phyloP scores from a whole-genome alignment of 2,113 vertebrate species.

The Malaclemys terrapin region DNA sequence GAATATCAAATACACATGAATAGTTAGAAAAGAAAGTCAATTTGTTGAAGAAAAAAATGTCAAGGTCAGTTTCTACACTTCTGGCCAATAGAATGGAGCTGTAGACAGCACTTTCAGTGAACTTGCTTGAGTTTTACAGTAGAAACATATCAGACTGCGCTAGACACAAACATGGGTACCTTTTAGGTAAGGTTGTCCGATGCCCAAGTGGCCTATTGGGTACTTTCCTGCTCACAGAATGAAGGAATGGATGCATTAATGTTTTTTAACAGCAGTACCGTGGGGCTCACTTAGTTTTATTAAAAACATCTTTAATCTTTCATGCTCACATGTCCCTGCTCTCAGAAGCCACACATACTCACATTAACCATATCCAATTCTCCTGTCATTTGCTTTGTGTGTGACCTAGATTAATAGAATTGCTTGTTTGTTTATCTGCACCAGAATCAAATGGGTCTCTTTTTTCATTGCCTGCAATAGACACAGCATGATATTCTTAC shows the following conservation, averaged over 20 bases:
- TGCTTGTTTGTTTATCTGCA: neutral
- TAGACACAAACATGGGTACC: neutral
- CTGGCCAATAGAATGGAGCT: neutral
- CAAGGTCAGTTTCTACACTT: neutral
- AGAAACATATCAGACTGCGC: neutral
- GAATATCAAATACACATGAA: neutral
- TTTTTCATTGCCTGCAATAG: neutral
- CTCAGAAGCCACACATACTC: neutral
- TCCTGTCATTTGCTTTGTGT: neutral
- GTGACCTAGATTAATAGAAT: neutral
- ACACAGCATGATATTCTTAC: neutral
- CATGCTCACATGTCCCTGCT: neutral
- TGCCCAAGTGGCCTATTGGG: neutral
- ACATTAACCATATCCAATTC: neutral
- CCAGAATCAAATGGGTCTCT: neutral
- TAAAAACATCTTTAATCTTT: neutral
- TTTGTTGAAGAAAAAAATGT: neutral
- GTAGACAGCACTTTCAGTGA: neutral
- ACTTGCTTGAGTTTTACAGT: neutral
- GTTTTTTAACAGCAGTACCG: neutral
- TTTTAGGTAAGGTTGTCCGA: neutral
- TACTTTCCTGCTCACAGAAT: conserved; percentile 16
- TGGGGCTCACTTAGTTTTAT: neutral
- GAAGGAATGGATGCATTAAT: neutral
- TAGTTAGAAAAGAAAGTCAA: neutral